A percentile compares a stretch with the other conserved stretches of the same genome.
These are phyloP conservation scores for Protosalanx chinensis DNA, from an alignment of 2,797 vertebrate species.

Conservation along the genomic window DNA sequence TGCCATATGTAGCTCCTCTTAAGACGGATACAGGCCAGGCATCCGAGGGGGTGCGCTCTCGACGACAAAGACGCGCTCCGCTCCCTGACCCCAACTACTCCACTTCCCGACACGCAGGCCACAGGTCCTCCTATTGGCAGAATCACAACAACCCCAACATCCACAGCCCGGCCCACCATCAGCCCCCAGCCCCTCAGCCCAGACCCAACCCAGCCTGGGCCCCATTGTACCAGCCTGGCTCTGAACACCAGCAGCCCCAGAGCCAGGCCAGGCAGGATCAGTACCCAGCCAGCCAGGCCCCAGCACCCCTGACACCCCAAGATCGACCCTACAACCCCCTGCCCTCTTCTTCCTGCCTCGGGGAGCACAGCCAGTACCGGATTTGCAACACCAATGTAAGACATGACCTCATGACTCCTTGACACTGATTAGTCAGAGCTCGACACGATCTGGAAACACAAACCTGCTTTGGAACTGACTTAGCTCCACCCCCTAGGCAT, in stretches of 20 bases:
- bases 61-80: constrained; percentile 70
- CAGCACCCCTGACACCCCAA: constrained; percentile 40
- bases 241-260: constrained; percentile 13
- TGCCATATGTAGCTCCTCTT: constrained; percentile 78
- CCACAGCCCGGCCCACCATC: constrained; percentile 52
- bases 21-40: constrained; percentile 73
- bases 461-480: constrained; percentile 8
- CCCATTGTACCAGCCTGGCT: constrained; percentile 72
- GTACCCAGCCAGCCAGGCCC: constrained; percentile 54
- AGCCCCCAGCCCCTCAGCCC: constrained; percentile 55
- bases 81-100: constrained; percentile 40
- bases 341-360: constrained; percentile 61
- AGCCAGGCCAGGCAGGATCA: constrained; percentile 46
- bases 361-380: constrained; percentile 78
- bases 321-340: constrained; percentile 57
- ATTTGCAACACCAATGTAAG: constrained; percentile 88
- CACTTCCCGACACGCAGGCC: constrained; percentile 20
- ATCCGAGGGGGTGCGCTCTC: constrained; percentile 53
- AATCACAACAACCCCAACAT: constrained; percentile 23
- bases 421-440: background rate
- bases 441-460: constrained; percentile 24
- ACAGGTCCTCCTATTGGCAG: constrained; percentile 45
- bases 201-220: constrained; percentile 62
- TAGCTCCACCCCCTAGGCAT: constrained; percentile 9
- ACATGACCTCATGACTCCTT: constrained; percentile 18